A percentile compares a stretch with the other conserved stretches of the same genome.
Conservation (phyloP, 2,113 vertebrate species). For the Lichenostomus cassidix region DNA sequence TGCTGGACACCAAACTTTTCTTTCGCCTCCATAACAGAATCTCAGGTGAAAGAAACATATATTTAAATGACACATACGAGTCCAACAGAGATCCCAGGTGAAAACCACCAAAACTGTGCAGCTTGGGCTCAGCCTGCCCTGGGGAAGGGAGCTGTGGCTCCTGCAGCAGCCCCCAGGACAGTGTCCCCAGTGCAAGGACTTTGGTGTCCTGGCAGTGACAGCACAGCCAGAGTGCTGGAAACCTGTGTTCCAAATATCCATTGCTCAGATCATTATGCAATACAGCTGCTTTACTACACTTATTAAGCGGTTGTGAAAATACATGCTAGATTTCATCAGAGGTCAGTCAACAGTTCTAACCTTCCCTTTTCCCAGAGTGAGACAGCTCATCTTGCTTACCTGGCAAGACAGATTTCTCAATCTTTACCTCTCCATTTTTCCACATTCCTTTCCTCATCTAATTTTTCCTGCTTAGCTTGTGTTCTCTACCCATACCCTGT, state of each 20-base stretch:
- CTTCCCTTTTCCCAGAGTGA: background rate
- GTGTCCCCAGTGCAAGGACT: fast-evolving
- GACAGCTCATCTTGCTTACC: background rate
- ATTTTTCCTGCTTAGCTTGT: constrained; percentile 26
- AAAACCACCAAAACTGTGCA: background rate
- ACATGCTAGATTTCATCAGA: background rate
- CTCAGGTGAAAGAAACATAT: background rate
- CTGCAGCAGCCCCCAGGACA: background rate
- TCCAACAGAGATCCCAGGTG: background rate
- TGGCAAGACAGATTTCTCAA: constrained; percentile 7
- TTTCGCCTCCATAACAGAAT: background rate
- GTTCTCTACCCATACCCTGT: background rate
- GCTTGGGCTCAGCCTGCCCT: background rate
- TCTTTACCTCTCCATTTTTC: constrained; percentile 20
- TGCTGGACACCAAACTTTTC: background rate
- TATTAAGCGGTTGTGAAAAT: constrained; percentile 15
- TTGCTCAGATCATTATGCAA: background rate
- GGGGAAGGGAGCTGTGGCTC: background rate
- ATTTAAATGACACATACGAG: background rate
- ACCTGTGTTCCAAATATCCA: background rate
- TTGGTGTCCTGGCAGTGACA: background rate
- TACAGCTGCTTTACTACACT: background rate
- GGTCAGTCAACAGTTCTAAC: constrained; percentile 10
- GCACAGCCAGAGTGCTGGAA: background rate
- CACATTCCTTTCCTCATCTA: constrained; percentile 12